phyloP scores from a whole-genome alignment of 2,113 vertebrate species.

The Neolamprologus hecqui region DNA sequence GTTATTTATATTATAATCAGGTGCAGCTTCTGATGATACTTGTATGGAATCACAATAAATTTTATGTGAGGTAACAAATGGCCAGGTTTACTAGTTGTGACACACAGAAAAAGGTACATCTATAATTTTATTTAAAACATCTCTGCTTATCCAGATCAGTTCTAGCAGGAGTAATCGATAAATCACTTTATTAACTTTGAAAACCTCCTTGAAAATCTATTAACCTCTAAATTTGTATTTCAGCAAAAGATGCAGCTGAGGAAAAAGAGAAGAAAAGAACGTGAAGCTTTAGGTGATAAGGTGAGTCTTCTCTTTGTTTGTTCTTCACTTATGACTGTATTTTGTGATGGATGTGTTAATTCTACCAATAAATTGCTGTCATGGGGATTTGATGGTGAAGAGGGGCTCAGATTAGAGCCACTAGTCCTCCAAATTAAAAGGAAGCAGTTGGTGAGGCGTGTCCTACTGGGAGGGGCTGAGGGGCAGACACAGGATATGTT shows the following conservation, averaged over 20 bases:
- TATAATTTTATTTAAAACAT: not conserved
- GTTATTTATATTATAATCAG: not conserved
- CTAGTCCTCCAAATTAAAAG: not conserved
- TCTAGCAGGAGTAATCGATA: not conserved
- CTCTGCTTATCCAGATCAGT: not conserved
- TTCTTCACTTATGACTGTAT: not conserved
- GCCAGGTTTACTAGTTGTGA: not conserved
- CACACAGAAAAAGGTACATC: not conserved
- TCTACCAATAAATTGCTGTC: not conserved
- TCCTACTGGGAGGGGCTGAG: not conserved
- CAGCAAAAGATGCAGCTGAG: constrained; percentile 84
- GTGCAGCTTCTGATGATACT: not conserved
- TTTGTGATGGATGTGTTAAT: not conserved
- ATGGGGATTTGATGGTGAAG: not conserved
- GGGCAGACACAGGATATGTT: rapidly evolving
- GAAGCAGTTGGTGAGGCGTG: not conserved
- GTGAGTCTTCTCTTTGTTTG: constrained; percentile 58
- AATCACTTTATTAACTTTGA: not conserved
- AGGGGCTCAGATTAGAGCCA: not conserved
- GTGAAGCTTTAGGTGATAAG: constrained; percentile 88
- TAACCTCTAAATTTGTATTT: not conserved
- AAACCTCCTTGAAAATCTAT: not conserved
- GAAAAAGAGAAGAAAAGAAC: constrained; percentile 87
- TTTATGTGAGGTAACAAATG: not conserved
- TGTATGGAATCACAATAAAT: not conserved